Conservation (phyloP, 2,113 vertebrate genomes). For the Elephas maximus region DNA sequence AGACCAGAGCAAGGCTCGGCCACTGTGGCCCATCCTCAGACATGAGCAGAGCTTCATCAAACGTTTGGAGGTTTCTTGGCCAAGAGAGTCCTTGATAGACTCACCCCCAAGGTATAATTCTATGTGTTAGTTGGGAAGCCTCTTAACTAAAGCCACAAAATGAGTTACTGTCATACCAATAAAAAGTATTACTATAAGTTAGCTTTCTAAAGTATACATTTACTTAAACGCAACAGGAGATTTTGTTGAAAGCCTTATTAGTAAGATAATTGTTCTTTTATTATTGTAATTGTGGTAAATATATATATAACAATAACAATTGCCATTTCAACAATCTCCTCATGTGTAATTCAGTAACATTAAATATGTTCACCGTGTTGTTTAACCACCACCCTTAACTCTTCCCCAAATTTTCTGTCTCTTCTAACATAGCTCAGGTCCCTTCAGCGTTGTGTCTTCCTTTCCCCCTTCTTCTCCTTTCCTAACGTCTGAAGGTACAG, state of each 20-base stretch:
- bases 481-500: background rate
- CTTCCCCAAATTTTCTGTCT: no score
- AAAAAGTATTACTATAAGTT: background rate
- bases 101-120: background rate
- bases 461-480: background rate
- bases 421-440: no score
- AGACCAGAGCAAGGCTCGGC: background rate
- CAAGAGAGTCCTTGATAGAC: background rate
- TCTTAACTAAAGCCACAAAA: slow-evolving; percentile 12
- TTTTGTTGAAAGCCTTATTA: slow-evolving; percentile 27
- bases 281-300: background rate
- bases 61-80: background rate
- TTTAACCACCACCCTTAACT: no score
- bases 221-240: background rate
- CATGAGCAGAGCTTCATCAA: background rate
- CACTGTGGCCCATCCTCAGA: background rate
- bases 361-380: no score
- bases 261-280: background rate
- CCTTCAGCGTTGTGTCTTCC: no score
- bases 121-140: background rate
- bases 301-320: no score
- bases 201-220: slow-evolving; percentile 8
- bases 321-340: no score
- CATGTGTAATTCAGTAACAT: no score
- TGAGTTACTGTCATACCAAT: background rate